Evolutionary conservation across 1,140 invertebrate species (phyloP).

Genomic region (Drosophila teissieri): DNA sequence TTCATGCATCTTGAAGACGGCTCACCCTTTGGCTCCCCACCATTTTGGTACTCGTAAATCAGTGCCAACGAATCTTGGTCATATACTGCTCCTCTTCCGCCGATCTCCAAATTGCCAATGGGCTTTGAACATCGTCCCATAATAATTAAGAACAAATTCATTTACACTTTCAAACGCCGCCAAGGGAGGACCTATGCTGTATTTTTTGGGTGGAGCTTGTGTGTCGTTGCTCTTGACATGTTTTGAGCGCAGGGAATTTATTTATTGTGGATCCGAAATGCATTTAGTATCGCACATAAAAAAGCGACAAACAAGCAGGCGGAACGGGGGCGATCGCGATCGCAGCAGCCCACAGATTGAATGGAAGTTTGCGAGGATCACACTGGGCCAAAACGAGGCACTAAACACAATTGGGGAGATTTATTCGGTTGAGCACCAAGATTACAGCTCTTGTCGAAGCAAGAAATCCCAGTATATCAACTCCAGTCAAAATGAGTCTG

Average conservation of each 20-base stretch:
- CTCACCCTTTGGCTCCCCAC: slow-evolving; percentile 59
- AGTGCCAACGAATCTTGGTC: slow-evolving; percentile 66
- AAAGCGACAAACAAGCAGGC: slow-evolving; percentile 59
- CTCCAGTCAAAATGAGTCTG: too few relatives aligned
- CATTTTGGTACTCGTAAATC: slow-evolving; percentile 61
- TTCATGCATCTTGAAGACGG: slow-evolving; percentile 50
- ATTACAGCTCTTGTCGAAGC: neutral
- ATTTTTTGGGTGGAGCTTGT: slow-evolving; percentile 18
- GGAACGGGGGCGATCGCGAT: slow-evolving; percentile 14
- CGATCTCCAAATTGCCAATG: slow-evolving; percentile 58
- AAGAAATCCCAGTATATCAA: too few relatives aligned
- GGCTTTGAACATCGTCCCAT: slow-evolving; percentile 43
- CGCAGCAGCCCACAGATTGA: slow-evolving; percentile 26
- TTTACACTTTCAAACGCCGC: slow-evolving; percentile 74
- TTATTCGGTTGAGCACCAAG: neutral
- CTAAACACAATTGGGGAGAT: neutral
- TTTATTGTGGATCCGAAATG: slow-evolving; percentile 68
- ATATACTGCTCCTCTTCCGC: slow-evolving; percentile 16
- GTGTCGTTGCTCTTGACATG: slow-evolving; percentile 71
- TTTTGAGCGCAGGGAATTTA: slow-evolving; percentile 70
- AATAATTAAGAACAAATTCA: slow-evolving; percentile 83
- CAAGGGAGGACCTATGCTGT: slow-evolving; percentile 12
- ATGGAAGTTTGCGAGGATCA: slow-evolving; percentile 8
- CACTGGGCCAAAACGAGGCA: slow-evolving; percentile 17
- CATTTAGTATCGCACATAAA: slow-evolving; percentile 62